Evolutionary conservation across 2,888 invertebrate genomes (phyloP), one percentile per base, ranked within the genome.

Genomic region (Ophion costatus): DNA sequence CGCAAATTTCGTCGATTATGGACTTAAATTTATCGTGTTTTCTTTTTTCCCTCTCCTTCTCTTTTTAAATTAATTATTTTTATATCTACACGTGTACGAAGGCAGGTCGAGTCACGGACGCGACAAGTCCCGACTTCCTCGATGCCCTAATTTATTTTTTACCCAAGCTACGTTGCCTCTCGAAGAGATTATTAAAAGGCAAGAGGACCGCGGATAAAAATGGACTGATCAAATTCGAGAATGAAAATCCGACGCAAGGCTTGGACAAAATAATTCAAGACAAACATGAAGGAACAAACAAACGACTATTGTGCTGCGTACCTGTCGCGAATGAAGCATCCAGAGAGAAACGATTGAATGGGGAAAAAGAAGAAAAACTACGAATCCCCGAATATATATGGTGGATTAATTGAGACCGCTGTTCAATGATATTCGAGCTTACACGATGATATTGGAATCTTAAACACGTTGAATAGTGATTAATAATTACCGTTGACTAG

Each of bases 391-490:
- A 33, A 64, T 38, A 29, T 45, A 14, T 69, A n/a, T 67, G 45
- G 69, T 67, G 74, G 77, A 79, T 80, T 73, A 42, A 57, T 64
- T 66, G 64, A 22, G 57, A 73, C 73, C 29, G 76, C 45, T 63
- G 79, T 85, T 84, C 67, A 80, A 80, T 79, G 82, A 82, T 82
- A 82, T 85, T 77, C 76, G 85, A 85, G 73, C 85, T 85, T 85
- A 82, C 79, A 84, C 45, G 10, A 45, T 64, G 79, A 84, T 85
- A 85, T 85, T 82, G 59, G 61, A 79, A 85, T 29, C 82, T 82
- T 71, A 67, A 80, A 85, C 79, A 82, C 85, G 82, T 85, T 85
- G 85, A 85, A 85, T 82, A 82, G 85, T 85, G 85, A 85, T 85
- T 85, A 85, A 78, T 82, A 70, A 82, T 82, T 77, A 80, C 24